Base-by-base conservation (phyloP, 1,140 invertebrate species). In the Drosophila mayri region DNA sequence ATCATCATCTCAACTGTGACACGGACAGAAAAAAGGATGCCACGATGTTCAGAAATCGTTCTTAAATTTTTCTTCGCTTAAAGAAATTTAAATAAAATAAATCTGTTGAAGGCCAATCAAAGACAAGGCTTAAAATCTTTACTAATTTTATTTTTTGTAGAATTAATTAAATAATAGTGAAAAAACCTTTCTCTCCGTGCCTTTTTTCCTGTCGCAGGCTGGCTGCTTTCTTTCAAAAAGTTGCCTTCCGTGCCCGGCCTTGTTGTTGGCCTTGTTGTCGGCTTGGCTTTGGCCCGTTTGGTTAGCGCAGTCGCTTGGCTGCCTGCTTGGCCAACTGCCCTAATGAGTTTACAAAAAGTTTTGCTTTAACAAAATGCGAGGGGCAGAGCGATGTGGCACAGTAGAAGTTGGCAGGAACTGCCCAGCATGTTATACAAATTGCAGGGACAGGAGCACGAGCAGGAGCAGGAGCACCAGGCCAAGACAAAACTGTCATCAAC, bases 321-420 rank as follows among this genome's bases (percentile, higher is more conserved):
- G 81, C 61, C 61, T 85, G 81, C 82, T 85, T 81, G 82, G 83
- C 83, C 83, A 78, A 87, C 83, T 87, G 84, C 80, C 86, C 84
- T 87, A 87, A 87, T 87, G 84, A 87, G 84, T 87, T 86, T 87
- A 86, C 83, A 87, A 87, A 87, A 88, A 87, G 84, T 87, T 87
- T 87, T 87, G 76, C 84, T 83, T 83, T 76, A 83, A 76, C 79
- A 67, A 86, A 85, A 73, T 76, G 76, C 70, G 43, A 54, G 66
- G 47, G 50, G 64, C 14, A 63, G 46, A 54, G 38, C 52, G 35
- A 55, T 54, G 50, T 61, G 63, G 40, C 46, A 20, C 14, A 11
- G 30, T 49, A 57, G 73, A 47, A 60, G 46, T 63, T 67, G 83
- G 64, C 83, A 85, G 64, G 46, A 59, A 74, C 73, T 66, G 75